Evolutionary conservation across 2,113 vertebrate genomes (phyloP).

Genomic region (Lichenostomus cassidix): DNA sequence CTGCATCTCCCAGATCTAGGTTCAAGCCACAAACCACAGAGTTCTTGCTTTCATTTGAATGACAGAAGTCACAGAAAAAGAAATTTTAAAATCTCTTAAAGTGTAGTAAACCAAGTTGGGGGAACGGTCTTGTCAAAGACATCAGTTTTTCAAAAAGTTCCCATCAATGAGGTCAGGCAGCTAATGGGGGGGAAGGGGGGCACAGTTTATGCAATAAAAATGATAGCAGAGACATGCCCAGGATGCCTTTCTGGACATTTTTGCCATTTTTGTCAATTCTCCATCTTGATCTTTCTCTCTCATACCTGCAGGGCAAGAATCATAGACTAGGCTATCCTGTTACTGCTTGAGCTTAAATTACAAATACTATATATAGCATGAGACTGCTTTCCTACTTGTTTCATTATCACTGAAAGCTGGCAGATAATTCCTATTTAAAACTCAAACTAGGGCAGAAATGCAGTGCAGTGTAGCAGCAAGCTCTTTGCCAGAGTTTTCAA

Average conservation of each 20-base stretch:
- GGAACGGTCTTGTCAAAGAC: not conserved
- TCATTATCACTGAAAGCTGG: not conserved
- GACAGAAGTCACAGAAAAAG: not conserved
- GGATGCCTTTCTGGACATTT: not conserved
- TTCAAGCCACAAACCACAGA: not conserved
- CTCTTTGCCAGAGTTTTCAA: not conserved
- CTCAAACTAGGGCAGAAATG: not conserved
- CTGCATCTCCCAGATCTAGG: not conserved
- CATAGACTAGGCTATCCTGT: not conserved
- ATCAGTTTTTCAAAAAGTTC: not conserved
- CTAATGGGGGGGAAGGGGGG: rapidly evolving
- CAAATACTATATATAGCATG: not conserved
- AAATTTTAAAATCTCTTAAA: not conserved
- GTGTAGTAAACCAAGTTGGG: not conserved
- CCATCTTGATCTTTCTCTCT: not conserved
- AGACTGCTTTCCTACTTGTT: not conserved
- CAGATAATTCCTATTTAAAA: not conserved
- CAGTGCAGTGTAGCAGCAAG: not conserved
- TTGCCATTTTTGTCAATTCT: not conserved
- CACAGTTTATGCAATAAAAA: not conserved
- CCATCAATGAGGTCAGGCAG: not conserved
- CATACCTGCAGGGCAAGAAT: not conserved
- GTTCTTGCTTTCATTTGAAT: not conserved
- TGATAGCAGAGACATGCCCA: not conserved
- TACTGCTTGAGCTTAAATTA: not conserved